These are phyloP conservation scores for Tiliacea aurago DNA, from an alignment of 2,888 invertebrate genomes.

Conservation along the genomic window DNA sequence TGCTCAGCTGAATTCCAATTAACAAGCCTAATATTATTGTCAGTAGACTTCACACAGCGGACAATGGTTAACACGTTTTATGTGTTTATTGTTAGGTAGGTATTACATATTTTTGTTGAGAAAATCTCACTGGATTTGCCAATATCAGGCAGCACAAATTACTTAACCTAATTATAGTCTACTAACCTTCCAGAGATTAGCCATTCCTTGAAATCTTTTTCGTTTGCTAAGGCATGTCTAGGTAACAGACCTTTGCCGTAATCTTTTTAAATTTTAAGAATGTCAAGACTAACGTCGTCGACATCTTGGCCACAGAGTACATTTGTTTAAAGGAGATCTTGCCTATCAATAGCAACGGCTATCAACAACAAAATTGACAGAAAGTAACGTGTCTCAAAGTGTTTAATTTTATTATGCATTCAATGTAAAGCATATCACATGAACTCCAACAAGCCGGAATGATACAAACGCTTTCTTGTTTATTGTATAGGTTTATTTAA, in stretches of 20 bases:
- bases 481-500: slow-evolving; percentile 15
- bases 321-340: too few relatives aligned
- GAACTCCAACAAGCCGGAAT: slow-evolving; percentile 9
- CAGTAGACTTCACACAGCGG: slow-evolving; percentile 24
- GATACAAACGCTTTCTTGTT: slow-evolving; percentile 9
- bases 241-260: background rate
- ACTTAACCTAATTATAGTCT: background rate
- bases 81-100: slow-evolving; percentile 29
- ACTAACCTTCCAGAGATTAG: background rate
- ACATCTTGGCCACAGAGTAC: too few relatives aligned
- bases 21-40: slow-evolving; percentile 39
- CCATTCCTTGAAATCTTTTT: slow-evolving; percentile 14
- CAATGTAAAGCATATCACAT: slow-evolving; percentile 29
- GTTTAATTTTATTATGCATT: slow-evolving; percentile 8
- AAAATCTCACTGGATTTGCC: slow-evolving; percentile 22
- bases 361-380: slow-evolving; percentile 61
- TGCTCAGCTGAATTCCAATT: slow-evolving; percentile 17
- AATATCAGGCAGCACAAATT: background rate
- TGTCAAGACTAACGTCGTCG: slow-evolving; percentile 14
- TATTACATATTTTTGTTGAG: slow-evolving; percentile 34
- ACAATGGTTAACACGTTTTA: slow-evolving; percentile 31
- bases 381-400: slow-evolving; percentile 32
- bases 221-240: background rate
- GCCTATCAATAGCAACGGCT: slow-evolving; percentile 17
- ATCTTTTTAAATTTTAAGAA: slow-evolving; percentile 9